Conservation (phyloP, 2,113 vertebrate species). For the Sterna hirundo region DNA sequence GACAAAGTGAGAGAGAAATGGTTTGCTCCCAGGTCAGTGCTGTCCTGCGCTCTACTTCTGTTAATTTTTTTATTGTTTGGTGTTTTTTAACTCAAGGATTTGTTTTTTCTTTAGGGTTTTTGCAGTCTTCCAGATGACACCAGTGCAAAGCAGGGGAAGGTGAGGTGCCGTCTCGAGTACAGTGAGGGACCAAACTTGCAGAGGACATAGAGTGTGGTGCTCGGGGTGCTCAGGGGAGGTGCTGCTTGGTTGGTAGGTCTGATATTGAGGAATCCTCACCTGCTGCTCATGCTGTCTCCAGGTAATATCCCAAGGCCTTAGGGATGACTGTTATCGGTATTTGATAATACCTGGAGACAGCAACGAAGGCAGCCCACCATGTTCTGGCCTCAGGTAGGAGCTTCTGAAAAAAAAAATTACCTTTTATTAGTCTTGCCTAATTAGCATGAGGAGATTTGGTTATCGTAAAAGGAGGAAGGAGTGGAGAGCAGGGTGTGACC, state of each 20-base stretch:
- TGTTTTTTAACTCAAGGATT: neutral
- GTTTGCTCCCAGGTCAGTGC: neutral
- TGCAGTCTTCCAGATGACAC: neutral
- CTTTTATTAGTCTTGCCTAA: neutral
- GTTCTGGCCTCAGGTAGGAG: neutral
- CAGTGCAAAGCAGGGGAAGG: neutral
- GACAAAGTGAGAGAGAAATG: neutral
- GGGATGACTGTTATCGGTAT: neutral
- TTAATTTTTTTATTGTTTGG: neutral
- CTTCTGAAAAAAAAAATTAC: neutral
- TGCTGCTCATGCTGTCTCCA: neutral
- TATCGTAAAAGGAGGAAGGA: neutral
- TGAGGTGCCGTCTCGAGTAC: neutral
- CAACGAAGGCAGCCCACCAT: neutral
- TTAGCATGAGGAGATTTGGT: neutral
- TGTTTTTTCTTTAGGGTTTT: neutral
- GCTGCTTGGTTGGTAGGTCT: neutral
- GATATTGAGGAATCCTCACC: neutral
- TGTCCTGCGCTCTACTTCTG: neutral
- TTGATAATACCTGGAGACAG: neutral
- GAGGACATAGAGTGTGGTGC: neutral
- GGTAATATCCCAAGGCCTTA: neutral
- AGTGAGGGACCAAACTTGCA: fast-evolving
- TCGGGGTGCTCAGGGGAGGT: neutral
- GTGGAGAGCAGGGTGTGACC: neutral